phyloP scores from a whole-genome alignment of 2,888 invertebrate species.

The Agrypnus murinus region DNA sequence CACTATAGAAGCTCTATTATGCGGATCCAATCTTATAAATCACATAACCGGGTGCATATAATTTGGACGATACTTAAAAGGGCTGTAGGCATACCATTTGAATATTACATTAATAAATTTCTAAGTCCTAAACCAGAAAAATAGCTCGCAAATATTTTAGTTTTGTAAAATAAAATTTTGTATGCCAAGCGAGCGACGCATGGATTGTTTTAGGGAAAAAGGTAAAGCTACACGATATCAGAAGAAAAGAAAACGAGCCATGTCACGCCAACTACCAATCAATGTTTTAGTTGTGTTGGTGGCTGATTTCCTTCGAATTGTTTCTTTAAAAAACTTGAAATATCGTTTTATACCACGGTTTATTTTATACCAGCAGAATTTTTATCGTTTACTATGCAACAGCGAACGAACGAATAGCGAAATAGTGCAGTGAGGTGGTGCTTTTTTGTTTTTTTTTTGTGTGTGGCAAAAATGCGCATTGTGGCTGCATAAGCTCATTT shows the following conservation, averaged over 20 bases:
- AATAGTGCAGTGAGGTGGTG: too few relatives aligned
- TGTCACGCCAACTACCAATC: conserved; percentile 42
- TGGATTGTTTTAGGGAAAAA: conserved; percentile 23
- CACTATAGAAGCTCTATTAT: too few relatives aligned
- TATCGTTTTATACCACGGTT: background rate
- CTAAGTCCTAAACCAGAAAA: too few relatives aligned
- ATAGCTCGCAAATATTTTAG: too few relatives aligned
- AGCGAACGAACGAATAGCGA: background rate
- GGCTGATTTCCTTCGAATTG: conserved; percentile 18
- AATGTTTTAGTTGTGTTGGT: conserved; percentile 23
- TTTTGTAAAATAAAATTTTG: conserved; percentile 9
- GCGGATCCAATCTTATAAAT: too few relatives aligned
- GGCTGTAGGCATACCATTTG: too few relatives aligned
- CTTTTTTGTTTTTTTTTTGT: background rate
- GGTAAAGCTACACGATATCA: conserved; percentile 25
- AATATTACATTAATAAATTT: too few relatives aligned
- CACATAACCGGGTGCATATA: too few relatives aligned
- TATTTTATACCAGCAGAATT: background rate
- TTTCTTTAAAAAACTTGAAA: conserved; percentile 14
- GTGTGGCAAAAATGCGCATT: conserved; percentile 8
- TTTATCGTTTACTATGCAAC: background rate
- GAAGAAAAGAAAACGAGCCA: conserved; percentile 20
- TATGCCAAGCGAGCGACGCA: background rate
- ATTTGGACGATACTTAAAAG: too few relatives aligned
- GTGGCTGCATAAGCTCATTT: conserved; percentile 7